These are phyloP conservation scores for Thaumatotibia leucotreta DNA, from an alignment of 1,140 invertebrate species.

Conservation along the genomic window DNA sequence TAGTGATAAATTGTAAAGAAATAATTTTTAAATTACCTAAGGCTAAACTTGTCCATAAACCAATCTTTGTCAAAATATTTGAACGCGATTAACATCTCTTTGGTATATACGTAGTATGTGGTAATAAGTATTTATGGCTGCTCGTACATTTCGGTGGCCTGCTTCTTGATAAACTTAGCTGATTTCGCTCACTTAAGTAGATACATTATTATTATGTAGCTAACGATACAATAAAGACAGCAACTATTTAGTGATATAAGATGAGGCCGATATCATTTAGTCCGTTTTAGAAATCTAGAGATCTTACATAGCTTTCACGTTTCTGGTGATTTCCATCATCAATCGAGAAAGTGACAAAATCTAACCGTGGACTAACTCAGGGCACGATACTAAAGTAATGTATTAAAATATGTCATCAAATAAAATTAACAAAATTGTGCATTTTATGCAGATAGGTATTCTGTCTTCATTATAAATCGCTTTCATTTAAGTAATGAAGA, in stretches of 20 bases:
- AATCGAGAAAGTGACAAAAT: too few relatives aligned
- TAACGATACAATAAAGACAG: not conserved
- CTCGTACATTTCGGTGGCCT: not conserved
- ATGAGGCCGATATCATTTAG: not conserved
- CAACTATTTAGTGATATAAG: not conserved
- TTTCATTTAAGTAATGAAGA: too few relatives aligned
- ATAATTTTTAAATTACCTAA: not conserved
- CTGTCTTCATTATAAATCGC: too few relatives aligned
- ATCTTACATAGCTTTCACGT: not conserved
- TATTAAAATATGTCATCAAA: too few relatives aligned
- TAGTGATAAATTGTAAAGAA: too few relatives aligned
- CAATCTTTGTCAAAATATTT: not conserved
- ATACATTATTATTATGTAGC: not conserved
- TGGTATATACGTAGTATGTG: not conserved
- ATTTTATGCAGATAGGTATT: too few relatives aligned
- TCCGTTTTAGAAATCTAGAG: not conserved
- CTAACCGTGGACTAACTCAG: too few relatives aligned
- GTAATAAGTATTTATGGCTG: too few relatives aligned
- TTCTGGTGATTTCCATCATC: too few relatives aligned
- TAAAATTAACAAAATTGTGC: too few relatives aligned
- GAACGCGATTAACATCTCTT: not conserved
- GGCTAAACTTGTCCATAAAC: not conserved
- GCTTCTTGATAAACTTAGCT: not conserved
- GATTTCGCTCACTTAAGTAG: not conserved
- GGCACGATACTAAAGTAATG: too few relatives aligned